These are phyloP conservation scores for Colletes gigas DNA, from an alignment of 1,140 invertebrate genomes.

Conservation along the genomic window DNA sequence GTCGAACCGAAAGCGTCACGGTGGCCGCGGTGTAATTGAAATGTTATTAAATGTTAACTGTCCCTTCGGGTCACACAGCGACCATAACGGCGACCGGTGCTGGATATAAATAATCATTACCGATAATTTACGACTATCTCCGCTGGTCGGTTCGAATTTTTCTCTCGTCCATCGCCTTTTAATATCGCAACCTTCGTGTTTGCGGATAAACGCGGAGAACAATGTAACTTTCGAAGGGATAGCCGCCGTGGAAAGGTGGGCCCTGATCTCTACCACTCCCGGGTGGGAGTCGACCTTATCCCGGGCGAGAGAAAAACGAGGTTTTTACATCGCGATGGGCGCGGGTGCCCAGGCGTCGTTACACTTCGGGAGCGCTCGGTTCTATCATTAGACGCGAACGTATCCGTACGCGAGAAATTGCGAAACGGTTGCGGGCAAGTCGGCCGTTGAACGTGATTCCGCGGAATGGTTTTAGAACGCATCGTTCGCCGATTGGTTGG, in stretches of 20 bases:
- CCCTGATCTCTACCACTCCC: constrained; percentile 47
- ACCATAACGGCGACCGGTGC: neutral
- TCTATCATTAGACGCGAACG: constrained; percentile 14
- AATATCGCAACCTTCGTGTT: constrained; percentile 47
- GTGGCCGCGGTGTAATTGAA: constrained; percentile 27
- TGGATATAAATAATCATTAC: constrained; percentile 26
- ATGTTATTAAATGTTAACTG: constrained; percentile 48
- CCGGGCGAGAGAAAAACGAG: constrained; percentile 42
- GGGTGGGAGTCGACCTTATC: constrained; percentile 30
- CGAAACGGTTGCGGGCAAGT: neutral
- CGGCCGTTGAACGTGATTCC: constrained; percentile 22
- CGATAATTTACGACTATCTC: constrained; percentile 49
- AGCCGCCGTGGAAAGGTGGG: constrained; percentile 47
- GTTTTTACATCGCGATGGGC: constrained; percentile 39
- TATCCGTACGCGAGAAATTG: constrained; percentile 4
- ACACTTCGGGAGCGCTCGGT: neutral
- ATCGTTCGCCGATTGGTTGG: neutral
- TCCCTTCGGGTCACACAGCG: constrained; percentile 13
- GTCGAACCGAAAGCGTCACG: constrained; percentile 13
- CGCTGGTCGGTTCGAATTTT: neutral
- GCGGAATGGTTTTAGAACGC: neutral
- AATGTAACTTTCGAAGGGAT: constrained; percentile 34
- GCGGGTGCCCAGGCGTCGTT: constrained; percentile 25
- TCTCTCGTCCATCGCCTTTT: constrained; percentile 22
- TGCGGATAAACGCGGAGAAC: constrained; percentile 55